Evolutionary conservation across 1,140 invertebrate genomes (phyloP), one percentile per base, ranked within the genome.

Genomic region (Diabrotica undecimpunctata): DNA sequence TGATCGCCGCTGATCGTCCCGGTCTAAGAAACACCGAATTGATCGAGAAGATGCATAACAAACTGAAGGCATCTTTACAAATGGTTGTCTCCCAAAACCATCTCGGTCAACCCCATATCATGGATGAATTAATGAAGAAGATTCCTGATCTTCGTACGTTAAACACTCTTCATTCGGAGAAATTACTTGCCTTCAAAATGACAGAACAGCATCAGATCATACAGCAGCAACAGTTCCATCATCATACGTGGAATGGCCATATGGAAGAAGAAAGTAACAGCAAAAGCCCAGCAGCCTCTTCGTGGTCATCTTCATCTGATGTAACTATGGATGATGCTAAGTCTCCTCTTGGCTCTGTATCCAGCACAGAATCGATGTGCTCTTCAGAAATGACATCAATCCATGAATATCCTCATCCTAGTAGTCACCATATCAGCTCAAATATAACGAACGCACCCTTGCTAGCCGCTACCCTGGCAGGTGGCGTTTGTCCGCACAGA

Each of bases 161-260:
- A 50, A 98, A 97, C 81, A 97, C 95, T 4, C 84, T 98, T 9
- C 96, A 98, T 77, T 96, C 95, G 0, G 96, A 98, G 77, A 98
- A 98, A 78, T 82, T 97, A 36, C 83, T 98, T 11, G 95, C 95
- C 0, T 95, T 94, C 81, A 93, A 94, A 75, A 90, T 90, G 88
- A 92, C 92, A 13, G 90, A 94, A 77, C 90, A 93, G 73, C 92
- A 92, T 76, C 90, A 92, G 72, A 83, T 90, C 72, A 79, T 90
- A 68, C 84, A 90, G 58, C 89, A 90, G 66, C 83, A 84, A 57
- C 77, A 78, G 58, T n/a, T 10, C 8, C 41, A 46, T 10, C 70
- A 70, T 53, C 85, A 87, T 64, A 83, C 85, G 82, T 86, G 84
- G 85, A 65, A 58, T 50, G 65, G 66, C 37, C 81, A 82, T 54